phyloP scores from a whole-genome alignment of 2,888 invertebrate species.

The Baronia brevicornis region DNA sequence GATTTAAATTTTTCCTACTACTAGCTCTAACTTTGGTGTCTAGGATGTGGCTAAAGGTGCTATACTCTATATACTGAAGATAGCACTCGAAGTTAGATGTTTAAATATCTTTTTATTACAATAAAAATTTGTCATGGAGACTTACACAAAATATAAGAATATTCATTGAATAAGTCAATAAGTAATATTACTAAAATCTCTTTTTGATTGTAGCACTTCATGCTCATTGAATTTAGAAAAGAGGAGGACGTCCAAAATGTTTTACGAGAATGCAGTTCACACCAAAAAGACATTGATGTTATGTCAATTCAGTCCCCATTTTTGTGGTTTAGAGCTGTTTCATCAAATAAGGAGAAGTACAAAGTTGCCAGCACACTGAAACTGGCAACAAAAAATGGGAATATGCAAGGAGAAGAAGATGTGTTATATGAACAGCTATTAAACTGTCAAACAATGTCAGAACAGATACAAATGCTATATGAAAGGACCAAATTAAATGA shows the following conservation, averaged over 20 bases:
- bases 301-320: conserved; percentile 82
- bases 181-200: too few species aligned
- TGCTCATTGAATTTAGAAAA: conserved; percentile 82
- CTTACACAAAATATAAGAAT: too few species aligned
- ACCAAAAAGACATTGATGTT: conserved; percentile 72
- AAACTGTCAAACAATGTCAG: conserved; percentile 72
- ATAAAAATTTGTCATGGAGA: too few species aligned
- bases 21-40: too few species aligned
- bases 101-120: too few species aligned
- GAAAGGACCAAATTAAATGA: conserved; percentile 80
- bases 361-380: conserved; percentile 16
- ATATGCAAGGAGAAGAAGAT: conserved; percentile 47
- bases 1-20: too few species aligned
- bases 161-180: too few species aligned
- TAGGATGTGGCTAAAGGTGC: too few species aligned
- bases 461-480: conserved; percentile 81
- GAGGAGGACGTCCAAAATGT: conserved; percentile 70
- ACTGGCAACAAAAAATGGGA: conserved; percentile 61
- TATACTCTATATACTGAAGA: background rate
- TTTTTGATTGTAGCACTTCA: conserved; percentile 76
- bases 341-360: conserved; percentile 36
- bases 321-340: conserved; percentile 80
- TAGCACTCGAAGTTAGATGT: background rate
- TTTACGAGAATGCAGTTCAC: conserved; percentile 71
- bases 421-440: conserved; percentile 60